Conservation (phyloP, 2,888 invertebrate species). For the Capitulum mitella region DNA sequence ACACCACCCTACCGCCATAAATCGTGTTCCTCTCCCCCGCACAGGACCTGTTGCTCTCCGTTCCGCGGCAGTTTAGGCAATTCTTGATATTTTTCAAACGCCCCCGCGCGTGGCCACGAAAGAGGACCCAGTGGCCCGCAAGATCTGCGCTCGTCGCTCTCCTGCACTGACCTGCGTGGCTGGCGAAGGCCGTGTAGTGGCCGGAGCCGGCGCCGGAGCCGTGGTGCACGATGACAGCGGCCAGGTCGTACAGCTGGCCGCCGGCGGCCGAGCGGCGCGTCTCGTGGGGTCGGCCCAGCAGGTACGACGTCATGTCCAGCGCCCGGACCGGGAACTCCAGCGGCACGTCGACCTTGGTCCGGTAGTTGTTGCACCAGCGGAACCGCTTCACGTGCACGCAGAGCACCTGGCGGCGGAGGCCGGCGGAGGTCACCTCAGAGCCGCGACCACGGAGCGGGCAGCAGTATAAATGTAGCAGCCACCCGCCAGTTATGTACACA, state of each 20-base stretch:
- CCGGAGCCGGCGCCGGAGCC: conserved; percentile 74
- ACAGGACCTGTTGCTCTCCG: too few species aligned
- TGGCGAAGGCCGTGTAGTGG: conserved; percentile 76
- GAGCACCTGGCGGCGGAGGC: conserved; percentile 51
- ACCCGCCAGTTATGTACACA: too few species aligned
- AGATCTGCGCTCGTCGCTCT: too few species aligned
- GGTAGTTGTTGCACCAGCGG: conserved; percentile 69
- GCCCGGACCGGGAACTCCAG: conserved; percentile 67
- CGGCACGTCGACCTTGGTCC: conserved; percentile 69
- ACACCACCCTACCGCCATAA: too few species aligned
- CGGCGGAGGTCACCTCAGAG: too few species aligned
- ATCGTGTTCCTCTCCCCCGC: too few species aligned
- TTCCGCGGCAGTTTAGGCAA: too few species aligned
- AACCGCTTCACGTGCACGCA: conserved; percentile 77
- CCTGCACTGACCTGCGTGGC: conserved; percentile 56
- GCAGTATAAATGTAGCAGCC: too few species aligned
- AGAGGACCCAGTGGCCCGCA: too few species aligned
- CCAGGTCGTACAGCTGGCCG: conserved; percentile 65
- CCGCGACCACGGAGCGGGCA: too few species aligned
- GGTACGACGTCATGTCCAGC: conserved; percentile 69
- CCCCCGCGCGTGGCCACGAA: too few species aligned
- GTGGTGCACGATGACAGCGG: conserved; percentile 73
- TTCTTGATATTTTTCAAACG: too few species aligned
- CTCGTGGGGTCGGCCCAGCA: conserved; percentile 59
- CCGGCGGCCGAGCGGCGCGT: conserved; percentile 57